A percentile compares a stretch with the other conserved stretches of the same genome.
phyloP scores from a whole-genome alignment of 2,113 vertebrate species.

The Arenaria interpres region DNA sequence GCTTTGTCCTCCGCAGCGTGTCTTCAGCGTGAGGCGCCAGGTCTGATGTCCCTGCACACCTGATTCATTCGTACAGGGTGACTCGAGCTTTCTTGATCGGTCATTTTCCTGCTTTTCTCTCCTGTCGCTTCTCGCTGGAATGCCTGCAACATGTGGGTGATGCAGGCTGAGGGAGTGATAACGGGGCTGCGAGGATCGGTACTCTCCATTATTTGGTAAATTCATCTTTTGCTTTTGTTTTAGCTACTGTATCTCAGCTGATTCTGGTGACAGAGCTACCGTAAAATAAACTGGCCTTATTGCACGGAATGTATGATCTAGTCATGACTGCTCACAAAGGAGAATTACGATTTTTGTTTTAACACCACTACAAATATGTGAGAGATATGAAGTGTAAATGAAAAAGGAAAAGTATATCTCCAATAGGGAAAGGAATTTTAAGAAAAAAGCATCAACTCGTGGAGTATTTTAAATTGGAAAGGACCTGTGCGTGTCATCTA shows the following conservation, averaged over 20 bases:
- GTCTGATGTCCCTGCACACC: background rate
- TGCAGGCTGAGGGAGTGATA: background rate
- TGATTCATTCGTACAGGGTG: background rate
- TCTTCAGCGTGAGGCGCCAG: background rate
- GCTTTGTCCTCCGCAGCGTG: background rate
- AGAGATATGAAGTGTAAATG: background rate
- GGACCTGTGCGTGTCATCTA: background rate
- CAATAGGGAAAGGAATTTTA: background rate
- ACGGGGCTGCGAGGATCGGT: background rate
- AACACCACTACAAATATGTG: background rate
- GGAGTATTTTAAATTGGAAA: background rate
- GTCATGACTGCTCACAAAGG: background rate
- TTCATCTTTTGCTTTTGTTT: background rate
- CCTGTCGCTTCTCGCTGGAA: background rate
- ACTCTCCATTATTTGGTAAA: background rate
- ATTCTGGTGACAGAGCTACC: background rate
- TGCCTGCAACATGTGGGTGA: background rate
- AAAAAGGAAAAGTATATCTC: background rate
- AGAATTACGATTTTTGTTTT: background rate
- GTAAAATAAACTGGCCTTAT: background rate
- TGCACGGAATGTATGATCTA: background rate
- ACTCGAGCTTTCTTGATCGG: background rate
- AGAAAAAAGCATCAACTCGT: fast-evolving
- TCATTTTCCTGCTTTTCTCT: background rate
- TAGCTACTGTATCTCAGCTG: background rate